These are phyloP conservation scores for Ivindomyrus marchei DNA, from an alignment of 2,113 vertebrate genomes.

Conservation along the genomic window DNA sequence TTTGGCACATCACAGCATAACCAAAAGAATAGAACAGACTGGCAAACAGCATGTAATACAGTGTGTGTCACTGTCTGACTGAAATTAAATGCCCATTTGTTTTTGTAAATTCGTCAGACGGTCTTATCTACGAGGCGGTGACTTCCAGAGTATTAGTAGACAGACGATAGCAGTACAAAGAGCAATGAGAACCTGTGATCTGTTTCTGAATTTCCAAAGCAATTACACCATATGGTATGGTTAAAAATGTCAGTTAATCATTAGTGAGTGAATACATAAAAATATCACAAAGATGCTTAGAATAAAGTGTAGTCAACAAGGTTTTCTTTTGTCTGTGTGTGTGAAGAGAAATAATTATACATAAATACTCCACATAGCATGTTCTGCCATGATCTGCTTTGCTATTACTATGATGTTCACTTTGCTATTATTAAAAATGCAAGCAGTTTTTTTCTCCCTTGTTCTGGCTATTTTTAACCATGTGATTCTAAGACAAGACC, in stretches of 20 bases:
- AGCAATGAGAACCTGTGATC: neutral
- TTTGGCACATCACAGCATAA: neutral
- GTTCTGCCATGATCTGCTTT: neutral
- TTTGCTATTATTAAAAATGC: neutral
- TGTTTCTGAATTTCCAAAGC: neutral
- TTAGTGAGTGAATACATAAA: neutral
- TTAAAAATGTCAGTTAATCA: neutral
- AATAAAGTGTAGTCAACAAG: neutral
- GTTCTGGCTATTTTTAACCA: neutral
- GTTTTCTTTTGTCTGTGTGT: neutral
- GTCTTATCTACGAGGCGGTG: neutral
- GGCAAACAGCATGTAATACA: neutral
- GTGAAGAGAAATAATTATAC: neutral
- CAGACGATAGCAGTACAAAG: neutral
- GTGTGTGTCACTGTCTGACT: neutral
- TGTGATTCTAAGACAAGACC: neutral
- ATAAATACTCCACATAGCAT: neutral
- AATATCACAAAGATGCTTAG: neutral
- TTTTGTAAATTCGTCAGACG: neutral
- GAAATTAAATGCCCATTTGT: neutral
- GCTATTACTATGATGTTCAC: neutral
- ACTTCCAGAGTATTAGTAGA: neutral
- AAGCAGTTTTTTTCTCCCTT: neutral
- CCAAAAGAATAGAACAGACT: neutral
- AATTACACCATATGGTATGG: neutral